These are phyloP conservation scores for Papilio xuthus DNA, from an alignment of 1,140 invertebrate genomes.

Conservation along the genomic window DNA sequence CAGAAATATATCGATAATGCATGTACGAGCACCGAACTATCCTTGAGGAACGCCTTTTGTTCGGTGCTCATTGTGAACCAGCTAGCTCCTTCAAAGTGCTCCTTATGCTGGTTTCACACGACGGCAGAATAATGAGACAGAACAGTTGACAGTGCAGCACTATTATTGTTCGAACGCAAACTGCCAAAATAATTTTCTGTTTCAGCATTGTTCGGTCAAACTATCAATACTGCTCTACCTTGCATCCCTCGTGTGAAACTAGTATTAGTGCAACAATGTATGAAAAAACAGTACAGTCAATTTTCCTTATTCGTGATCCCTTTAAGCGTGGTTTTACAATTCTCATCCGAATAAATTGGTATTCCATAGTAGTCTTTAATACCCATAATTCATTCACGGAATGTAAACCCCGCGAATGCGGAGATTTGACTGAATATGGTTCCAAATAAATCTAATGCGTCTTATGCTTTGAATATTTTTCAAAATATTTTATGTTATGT, in stretches of 20 bases:
- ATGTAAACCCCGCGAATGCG: no score
- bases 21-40: constrained; percentile 45
- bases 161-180: neutral
- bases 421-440: no score
- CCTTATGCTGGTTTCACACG: constrained; percentile 18
- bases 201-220: neutral
- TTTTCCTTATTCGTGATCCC: neutral
- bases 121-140: neutral
- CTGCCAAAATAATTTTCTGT: no score
- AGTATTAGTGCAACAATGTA: neutral
- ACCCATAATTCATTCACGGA: no score
- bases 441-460: no score
- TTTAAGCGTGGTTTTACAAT: no score
- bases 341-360: no score
- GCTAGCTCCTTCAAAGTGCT: constrained; percentile 17
- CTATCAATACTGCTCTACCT: neutral
- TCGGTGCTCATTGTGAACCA: constrained; percentile 49
- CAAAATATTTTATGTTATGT: no score
- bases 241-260: neutral
- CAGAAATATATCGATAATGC: constrained; percentile 64
- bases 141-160: neutral
- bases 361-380: no score
- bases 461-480: no score
- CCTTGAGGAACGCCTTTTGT: constrained; percentile 64
- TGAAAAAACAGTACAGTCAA: neutral